A percentile compares a stretch with the other conserved stretches of the same genome.
Conservation (phyloP, 2,797 vertebrate species). For the Anas acuta region DNA sequence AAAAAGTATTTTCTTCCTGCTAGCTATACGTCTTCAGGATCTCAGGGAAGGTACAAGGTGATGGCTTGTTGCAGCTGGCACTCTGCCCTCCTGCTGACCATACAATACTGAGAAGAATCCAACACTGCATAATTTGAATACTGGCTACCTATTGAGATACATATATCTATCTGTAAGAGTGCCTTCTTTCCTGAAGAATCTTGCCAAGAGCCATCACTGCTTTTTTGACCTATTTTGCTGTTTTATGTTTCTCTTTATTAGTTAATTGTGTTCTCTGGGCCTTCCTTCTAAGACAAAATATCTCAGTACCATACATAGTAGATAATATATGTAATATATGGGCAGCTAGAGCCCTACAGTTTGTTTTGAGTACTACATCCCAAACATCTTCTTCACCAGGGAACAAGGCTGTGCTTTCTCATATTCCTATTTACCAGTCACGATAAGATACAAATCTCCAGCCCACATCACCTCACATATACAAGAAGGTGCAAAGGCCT, state of each 20-base stretch:
- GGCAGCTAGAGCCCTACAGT: not conserved
- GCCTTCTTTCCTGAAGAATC: not conserved
- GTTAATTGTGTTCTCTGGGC: not conserved
- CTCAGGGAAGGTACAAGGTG: not conserved
- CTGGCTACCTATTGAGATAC: not conserved
- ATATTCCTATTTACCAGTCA: not conserved
- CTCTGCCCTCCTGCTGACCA: not conserved
- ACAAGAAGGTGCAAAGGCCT: not conserved
- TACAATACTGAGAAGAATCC: not conserved
- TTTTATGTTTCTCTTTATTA: not conserved
- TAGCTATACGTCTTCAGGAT: not conserved
- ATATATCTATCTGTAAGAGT: not conserved
- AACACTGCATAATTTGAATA: not conserved
- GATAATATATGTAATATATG: accelerated
- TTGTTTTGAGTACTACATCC: not conserved
- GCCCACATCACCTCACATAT: accelerated
- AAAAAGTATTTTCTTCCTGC: accelerated
- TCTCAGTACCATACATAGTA: not conserved
- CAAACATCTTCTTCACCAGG: not conserved
- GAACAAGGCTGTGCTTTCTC: not conserved
- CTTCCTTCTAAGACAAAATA: not conserved
- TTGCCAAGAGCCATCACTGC: not conserved
- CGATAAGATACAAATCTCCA: not conserved
- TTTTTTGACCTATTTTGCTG: not conserved
- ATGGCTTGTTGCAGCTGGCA: not conserved